phyloP scores from a whole-genome alignment of 2,888 invertebrate species.

The Clunio marinus region DNA sequence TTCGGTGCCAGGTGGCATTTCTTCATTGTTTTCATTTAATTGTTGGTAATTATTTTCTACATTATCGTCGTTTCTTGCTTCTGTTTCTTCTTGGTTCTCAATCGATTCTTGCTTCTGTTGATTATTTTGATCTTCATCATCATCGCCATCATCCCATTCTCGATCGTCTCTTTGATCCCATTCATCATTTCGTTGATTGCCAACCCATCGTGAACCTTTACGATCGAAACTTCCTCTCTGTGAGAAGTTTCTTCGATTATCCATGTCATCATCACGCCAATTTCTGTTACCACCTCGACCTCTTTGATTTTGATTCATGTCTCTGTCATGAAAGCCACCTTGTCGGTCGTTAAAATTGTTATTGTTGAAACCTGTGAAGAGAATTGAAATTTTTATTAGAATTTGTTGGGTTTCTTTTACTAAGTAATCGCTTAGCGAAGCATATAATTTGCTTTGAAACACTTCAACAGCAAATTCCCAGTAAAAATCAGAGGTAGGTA shows the following conservation, averaged over 20 bases:
- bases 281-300: conserved; percentile 9
- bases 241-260: conserved; percentile 4
- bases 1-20: conserved; percentile 33
- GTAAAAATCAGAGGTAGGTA: too few species aligned
- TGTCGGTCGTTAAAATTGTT: conserved; percentile 35
- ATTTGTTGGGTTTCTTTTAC: too few species aligned
- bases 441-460: background rate
- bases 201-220: conserved; percentile 7
- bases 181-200: conserved; percentile 14
- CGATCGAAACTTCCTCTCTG: conserved; percentile 4
- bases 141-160: too few species aligned
- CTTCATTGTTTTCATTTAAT: conserved; percentile 37
- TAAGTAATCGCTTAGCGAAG: too few species aligned
- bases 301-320: background rate
- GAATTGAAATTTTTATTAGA: too few species aligned
- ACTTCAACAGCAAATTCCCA: background rate
- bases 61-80: conserved; percentile 33
- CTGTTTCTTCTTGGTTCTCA: conserved; percentile 28
- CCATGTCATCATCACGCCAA: conserved; percentile 20
- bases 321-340: background rate
- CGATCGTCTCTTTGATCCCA: conserved; percentile 11
- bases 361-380: conserved; percentile 32
- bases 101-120: conserved; percentile 36
- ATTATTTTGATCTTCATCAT: conserved; percentile 38
- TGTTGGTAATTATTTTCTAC: conserved; percentile 40